Evolutionary conservation across 2,888 invertebrate genomes (phyloP).

Genomic region (Rosalia funebris): DNA sequence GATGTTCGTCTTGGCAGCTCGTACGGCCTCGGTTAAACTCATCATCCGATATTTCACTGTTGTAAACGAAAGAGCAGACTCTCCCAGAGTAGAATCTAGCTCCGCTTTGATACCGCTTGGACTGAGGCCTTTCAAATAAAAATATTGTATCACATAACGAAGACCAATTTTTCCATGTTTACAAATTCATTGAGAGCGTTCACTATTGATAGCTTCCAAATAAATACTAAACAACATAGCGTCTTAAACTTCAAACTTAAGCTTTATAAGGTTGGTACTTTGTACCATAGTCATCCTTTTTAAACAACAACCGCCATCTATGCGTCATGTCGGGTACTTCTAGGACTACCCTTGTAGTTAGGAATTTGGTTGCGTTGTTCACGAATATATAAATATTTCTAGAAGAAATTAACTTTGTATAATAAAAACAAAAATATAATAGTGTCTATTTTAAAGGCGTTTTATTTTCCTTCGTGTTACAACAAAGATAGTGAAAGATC

Average conservation of each 20-base stretch:
- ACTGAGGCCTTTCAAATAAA: slow-evolving; percentile 32
- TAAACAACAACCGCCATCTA: slow-evolving; percentile 15
- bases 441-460: too few relatives aligned
- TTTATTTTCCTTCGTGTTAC: too few relatives aligned
- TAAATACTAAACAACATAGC: slow-evolving; percentile 13
- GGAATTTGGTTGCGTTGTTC: too few relatives aligned
- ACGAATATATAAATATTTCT: too few relatives aligned
- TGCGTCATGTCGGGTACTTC: background rate
- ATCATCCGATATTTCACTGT: background rate
- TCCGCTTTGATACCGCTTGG: slow-evolving; percentile 11
- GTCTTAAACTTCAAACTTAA: slow-evolving; percentile 13
- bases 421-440: too few relatives aligned
- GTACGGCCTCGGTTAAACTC: slow-evolving; percentile 27
- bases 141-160: slow-evolving; percentile 11
- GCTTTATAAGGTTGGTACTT: slow-evolving; percentile 28
- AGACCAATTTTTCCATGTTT: background rate
- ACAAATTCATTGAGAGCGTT: slow-evolving; percentile 11
- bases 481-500: too few relatives aligned
- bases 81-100: slow-evolving; percentile 42
- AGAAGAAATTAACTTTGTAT: too few relatives aligned
- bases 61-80: background rate
- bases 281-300: slow-evolving; percentile 16
- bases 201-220: slow-evolving; percentile 30
- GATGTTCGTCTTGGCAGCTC: slow-evolving; percentile 37
- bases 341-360: background rate